Percentiles rank a stretch among this genome's conserved stretches.
These are phyloP conservation scores for Somateria mollissima DNA, from an alignment of 2,797 vertebrate species.

Conservation along the genomic window DNA sequence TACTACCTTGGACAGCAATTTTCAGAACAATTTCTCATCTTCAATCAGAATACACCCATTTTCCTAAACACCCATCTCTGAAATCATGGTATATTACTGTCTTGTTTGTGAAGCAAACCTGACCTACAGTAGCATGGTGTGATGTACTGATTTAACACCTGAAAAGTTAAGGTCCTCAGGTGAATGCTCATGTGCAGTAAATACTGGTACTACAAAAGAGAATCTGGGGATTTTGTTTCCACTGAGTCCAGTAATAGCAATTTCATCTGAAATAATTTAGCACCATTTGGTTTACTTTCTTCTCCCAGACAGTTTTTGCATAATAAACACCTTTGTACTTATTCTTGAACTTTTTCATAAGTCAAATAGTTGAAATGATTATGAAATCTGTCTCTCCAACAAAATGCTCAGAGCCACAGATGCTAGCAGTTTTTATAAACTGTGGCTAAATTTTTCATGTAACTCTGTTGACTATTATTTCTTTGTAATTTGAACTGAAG, in stretches of 20 bases:
- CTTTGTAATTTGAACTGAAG: neutral
- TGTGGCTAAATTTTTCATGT: neutral
- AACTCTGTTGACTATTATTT: neutral
- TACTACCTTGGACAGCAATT: no score
- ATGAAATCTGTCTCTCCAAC: neutral
- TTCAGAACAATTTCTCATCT: neutral
- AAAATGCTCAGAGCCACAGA: neutral
- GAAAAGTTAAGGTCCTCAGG: neutral
- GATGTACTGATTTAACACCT: neutral
- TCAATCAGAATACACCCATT: neutral
- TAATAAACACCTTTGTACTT: neutral
- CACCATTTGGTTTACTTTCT: neutral
- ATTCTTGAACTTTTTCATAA: neutral
- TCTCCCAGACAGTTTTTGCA: neutral
- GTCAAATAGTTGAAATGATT: neutral
- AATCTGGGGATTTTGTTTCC: neutral
- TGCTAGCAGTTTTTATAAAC: neutral
- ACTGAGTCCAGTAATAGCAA: neutral
- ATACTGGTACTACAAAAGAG: neutral
- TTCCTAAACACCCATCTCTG: neutral
- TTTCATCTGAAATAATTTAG: constrained; percentile 3
- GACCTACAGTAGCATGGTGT: neutral
- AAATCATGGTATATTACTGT: neutral
- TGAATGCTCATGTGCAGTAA: neutral
- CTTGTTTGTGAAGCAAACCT: neutral